A percentile compares a stretch with the other conserved stretches of the same genome.
These are phyloP conservation scores for Coenobita brevimanus DNA, from an alignment of 1,140 invertebrate genomes.

Conservation along the genomic window DNA sequence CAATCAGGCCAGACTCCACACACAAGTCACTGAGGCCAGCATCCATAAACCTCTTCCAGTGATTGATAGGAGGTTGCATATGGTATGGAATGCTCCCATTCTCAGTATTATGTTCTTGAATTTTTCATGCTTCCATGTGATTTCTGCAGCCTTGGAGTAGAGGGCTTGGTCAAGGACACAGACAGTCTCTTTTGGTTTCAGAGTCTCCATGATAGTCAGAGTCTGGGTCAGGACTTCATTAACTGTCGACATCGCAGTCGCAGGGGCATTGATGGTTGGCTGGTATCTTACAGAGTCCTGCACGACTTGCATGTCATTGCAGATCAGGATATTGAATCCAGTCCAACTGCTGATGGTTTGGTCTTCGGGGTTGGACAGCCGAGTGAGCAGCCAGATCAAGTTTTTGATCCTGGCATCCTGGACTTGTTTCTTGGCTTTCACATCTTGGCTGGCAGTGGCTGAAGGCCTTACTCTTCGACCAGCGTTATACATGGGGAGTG, in stretches of 20 bases:
- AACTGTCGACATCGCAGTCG: background rate
- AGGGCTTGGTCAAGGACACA: slow-evolving; percentile 12
- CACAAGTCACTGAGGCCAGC: background rate
- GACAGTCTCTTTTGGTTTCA: background rate
- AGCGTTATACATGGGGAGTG: too few relatives aligned
- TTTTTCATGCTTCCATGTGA: slow-evolving; percentile 16
- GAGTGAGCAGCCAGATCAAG: too few relatives aligned
- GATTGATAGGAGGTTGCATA: background rate
- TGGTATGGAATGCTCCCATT: slow-evolving; percentile 16
- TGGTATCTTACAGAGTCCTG: slow-evolving; percentile 6
- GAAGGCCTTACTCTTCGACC: too few relatives aligned
- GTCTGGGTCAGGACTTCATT: slow-evolving; percentile 14
- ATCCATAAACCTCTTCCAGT: slow-evolving; percentile 2
- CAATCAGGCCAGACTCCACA: slow-evolving; percentile 25
- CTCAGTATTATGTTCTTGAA: background rate
- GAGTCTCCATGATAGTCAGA: background rate
- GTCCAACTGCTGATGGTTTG: too few relatives aligned
- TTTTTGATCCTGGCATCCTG: too few relatives aligned
- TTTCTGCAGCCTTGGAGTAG: slow-evolving; percentile 12
- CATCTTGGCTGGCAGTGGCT: too few relatives aligned
- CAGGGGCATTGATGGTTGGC: slow-evolving; percentile 6
- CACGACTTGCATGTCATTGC: too few relatives aligned
- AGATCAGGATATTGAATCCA: too few relatives aligned
- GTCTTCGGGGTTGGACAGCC: too few relatives aligned
- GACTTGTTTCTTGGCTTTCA: too few relatives aligned